Conservation (phyloP, 2,888 invertebrate species). For the Trilocha varians region DNA sequence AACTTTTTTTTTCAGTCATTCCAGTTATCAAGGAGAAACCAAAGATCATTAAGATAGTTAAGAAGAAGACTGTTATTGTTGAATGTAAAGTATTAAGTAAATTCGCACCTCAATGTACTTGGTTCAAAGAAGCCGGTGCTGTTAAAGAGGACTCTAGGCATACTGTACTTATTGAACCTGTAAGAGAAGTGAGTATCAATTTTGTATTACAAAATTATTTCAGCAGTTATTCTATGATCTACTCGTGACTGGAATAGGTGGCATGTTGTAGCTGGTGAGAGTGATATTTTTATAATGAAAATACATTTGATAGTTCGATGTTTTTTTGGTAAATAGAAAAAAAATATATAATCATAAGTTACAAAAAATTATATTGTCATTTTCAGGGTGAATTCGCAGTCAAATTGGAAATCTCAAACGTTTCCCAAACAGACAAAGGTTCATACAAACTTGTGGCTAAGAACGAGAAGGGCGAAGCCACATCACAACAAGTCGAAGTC, state of each 20-base stretch:
- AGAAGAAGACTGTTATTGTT: conserved; percentile 93
- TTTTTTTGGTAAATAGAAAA: too few species aligned
- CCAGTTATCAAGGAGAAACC: conserved; percentile 95
- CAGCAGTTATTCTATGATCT: too few species aligned
- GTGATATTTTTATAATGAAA: not conserved
- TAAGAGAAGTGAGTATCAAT: conserved; percentile 78
- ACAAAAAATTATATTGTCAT: too few species aligned
- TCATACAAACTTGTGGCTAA: conserved; percentile 91
- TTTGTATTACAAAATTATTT: too few species aligned
- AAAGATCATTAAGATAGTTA: conserved; percentile 90
- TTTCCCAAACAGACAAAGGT: conserved; percentile 87
- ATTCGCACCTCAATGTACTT: conserved; percentile 93
- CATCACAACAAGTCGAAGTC: conserved; percentile 90
- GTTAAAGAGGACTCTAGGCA: conserved; percentile 85
- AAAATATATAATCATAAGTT: too few species aligned
- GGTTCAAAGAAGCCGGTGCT: conserved; percentile 90
- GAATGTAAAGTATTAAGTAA: conserved; percentile 95
- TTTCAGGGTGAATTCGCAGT: conserved; percentile 89
- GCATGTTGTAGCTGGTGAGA: not conserved
- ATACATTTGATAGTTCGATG: too few species aligned
- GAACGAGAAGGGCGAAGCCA: conserved; percentile 94
- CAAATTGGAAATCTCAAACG: conserved; percentile 90
- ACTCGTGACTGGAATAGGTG: too few species aligned
- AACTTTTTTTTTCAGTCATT: conserved; percentile 78
- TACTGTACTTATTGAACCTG: conserved; percentile 83